Conservation (phyloP, 1,140 invertebrate species). For the Drosophila arawakana region DNA sequence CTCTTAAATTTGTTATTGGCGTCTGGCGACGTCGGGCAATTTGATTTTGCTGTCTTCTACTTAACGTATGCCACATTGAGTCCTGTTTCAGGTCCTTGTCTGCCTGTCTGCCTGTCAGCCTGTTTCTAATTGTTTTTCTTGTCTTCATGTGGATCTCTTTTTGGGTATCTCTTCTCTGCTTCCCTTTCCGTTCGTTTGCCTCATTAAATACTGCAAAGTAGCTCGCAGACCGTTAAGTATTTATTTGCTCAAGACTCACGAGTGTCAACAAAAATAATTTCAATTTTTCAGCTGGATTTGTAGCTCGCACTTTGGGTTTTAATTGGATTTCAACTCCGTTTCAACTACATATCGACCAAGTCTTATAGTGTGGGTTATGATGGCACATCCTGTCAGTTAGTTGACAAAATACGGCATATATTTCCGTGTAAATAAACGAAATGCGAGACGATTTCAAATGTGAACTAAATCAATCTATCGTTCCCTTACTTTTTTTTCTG, state of each 20-base stretch:
- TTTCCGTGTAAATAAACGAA: constrained; percentile 56
- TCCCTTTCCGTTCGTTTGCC: constrained; percentile 20
- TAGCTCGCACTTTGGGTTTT: constrained; percentile 4
- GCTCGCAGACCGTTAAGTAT: constrained; percentile 53
- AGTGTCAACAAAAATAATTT: constrained; percentile 31
- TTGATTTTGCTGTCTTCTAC: constrained; percentile 37
- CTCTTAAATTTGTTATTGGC: constrained; percentile 44
- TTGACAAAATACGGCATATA: constrained; percentile 39
- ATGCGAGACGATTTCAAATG: constrained; percentile 22
- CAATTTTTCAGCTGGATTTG: constrained; percentile 10
- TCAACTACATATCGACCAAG: constrained; percentile 1
- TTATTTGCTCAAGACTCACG: constrained; percentile 43
- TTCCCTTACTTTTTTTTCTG: constrained; percentile 1
- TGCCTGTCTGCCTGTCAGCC: constrained; percentile 39
- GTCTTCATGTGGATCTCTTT: constrained; percentile 38
- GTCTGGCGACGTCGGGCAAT: constrained; percentile 49
- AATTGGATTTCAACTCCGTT: constrained; percentile 36
- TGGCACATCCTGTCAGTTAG: constrained; percentile 40
- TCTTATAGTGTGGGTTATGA: neutral
- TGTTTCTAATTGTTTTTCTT: constrained; percentile 55
- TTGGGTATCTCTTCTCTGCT: constrained; percentile 5
- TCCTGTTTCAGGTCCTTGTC: constrained; percentile 35
- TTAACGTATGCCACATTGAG: constrained; percentile 25
- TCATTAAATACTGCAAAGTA: constrained; percentile 48
- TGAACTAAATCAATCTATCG: constrained; percentile 10